These are phyloP conservation scores for Rattus rattus DNA, from an alignment of 2,113 vertebrate species.

Conservation along the genomic window DNA sequence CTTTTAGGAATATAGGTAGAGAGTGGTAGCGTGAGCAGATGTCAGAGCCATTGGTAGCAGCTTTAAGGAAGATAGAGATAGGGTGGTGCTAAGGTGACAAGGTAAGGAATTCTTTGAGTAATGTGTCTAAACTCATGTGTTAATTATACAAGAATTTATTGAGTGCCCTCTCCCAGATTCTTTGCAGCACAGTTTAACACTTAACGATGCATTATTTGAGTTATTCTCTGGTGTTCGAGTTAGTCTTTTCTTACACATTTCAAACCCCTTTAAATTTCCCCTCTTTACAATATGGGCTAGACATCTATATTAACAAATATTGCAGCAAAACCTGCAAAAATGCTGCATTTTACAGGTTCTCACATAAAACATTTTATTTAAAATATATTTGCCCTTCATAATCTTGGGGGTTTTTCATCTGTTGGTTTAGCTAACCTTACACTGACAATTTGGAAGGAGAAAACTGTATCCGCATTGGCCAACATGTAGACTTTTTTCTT, in stretches of 20 bases:
- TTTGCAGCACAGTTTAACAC: conserved; percentile 31
- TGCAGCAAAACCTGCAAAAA: conserved; percentile 33
- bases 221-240: conserved; percentile 53
- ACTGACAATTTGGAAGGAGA: background rate
- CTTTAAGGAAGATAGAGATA: background rate
- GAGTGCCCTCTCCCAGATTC: background rate
- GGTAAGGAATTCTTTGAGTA: conserved; percentile 41
- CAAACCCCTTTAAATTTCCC: background rate
- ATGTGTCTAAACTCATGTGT: background rate
- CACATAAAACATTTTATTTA: background rate
- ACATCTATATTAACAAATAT: conserved; percentile 2
- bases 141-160: conserved; percentile 51
- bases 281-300: background rate
- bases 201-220: conserved; percentile 3
- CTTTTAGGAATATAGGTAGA: background rate
- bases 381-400: background rate
- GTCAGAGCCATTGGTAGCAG: conserved; percentile 41
- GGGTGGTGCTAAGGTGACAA: background rate
- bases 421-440: background rate
- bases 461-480: background rate
- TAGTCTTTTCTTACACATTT: conserved; percentile 57
- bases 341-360: conserved; percentile 49
- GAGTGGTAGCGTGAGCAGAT: background rate
- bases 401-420: background rate
- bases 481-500: background rate